These are phyloP conservation scores for Chloroceryle inda DNA, from an alignment of 2,797 vertebrate genomes.

Conservation along the genomic window DNA sequence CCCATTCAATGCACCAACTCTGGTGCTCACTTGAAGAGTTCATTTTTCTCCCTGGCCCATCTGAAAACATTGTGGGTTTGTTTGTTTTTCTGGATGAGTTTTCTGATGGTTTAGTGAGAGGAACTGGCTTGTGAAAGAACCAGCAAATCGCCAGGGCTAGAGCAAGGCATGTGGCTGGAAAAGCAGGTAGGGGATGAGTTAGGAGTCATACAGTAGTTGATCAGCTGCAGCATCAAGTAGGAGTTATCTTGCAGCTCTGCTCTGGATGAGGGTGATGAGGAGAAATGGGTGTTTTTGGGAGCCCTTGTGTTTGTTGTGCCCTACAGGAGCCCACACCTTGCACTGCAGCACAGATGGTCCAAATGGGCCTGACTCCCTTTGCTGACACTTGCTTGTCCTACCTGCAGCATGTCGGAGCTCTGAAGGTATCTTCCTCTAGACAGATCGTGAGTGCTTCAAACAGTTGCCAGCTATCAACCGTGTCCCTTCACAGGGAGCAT, in stretches of 20 bases:
- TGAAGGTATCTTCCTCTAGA: not conserved
- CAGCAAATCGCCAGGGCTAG: not conserved
- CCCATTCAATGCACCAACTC: fast-evolving
- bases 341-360: fast-evolving
- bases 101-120: not conserved
- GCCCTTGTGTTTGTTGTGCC: fast-evolving
- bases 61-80: not conserved
- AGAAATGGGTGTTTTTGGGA: not conserved
- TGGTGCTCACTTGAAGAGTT: not conserved
- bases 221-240: fast-evolving
- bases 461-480: not conserved
- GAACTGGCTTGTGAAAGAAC: not conserved
- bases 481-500: fast-evolving
- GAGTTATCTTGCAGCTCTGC: not conserved
- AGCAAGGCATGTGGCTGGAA: not conserved
- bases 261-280: not conserved
- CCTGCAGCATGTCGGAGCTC: fast-evolving
- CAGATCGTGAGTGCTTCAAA: not conserved
- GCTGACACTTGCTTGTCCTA: fast-evolving
- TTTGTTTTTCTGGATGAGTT: not conserved
- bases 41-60: not conserved
- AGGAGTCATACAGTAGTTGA: fast-evolving
- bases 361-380: not conserved
- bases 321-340: not conserved
- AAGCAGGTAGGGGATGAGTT: not conserved